Percentiles rank a stretch among this genome's conserved stretches.
phyloP scores from a whole-genome alignment of 2,113 vertebrate genomes.

The Sceloporus undulatus region DNA sequence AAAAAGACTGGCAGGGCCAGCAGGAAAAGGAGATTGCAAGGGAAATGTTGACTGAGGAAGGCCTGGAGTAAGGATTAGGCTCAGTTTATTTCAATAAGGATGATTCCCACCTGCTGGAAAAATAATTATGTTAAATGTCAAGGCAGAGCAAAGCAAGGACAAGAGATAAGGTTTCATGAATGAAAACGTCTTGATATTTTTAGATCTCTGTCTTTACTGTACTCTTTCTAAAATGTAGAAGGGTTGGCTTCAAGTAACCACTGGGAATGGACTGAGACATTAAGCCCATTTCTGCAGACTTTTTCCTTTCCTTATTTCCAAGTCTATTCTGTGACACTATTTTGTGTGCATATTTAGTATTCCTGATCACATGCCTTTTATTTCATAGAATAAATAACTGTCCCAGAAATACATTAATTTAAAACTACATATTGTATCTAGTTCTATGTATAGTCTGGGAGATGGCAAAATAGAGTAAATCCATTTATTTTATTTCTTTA shows the following conservation, averaged over 20 bases:
- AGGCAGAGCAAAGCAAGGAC: conserved; percentile 69
- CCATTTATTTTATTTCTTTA: no score
- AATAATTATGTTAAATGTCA: conserved; percentile 71
- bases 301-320: background rate
- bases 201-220: conserved; percentile 54
- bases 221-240: conserved; percentile 41
- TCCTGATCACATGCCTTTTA: background rate
- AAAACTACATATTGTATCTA: no score
- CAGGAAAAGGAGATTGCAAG: conserved; percentile 23
- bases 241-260: no score
- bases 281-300: background rate
- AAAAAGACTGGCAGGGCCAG: conserved; percentile 10
- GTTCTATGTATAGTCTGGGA: background rate
- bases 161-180: conserved; percentile 61
- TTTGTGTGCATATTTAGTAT: background rate
- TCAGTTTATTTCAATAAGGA: conserved; percentile 65
- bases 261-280: no score
- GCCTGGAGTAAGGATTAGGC: background rate
- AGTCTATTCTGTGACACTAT: background rate
- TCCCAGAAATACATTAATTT: background rate
- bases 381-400: background rate
- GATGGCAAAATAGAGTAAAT: no score
- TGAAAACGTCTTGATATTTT: conserved; percentile 67
- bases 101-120: conserved; percentile 72
- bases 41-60: conserved; percentile 4